These are phyloP conservation scores for Listronotus oregonensis DNA, from an alignment of 1,140 invertebrate genomes.

Conservation along the genomic window DNA sequence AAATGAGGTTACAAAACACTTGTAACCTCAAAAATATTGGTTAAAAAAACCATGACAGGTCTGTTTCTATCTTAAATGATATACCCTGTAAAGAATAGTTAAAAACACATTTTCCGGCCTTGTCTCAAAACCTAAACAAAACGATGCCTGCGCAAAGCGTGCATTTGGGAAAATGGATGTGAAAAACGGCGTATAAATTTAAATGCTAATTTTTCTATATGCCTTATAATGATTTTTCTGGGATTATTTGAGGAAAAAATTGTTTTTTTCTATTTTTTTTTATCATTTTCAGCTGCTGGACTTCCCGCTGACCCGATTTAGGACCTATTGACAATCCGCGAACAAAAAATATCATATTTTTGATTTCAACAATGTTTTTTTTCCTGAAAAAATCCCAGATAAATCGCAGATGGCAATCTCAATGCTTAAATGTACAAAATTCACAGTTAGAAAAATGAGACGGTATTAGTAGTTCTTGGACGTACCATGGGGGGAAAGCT, in stretches of 20 bases:
- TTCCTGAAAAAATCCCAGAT: not conserved
- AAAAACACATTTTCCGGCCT: not conserved
- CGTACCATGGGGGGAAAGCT: conserved; percentile 43
- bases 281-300: too few species aligned
- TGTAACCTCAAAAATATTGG: too few species aligned
- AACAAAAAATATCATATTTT: too few species aligned
- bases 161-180: conserved; percentile 21
- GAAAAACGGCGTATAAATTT: conserved; percentile 14
- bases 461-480: conserved; percentile 39
- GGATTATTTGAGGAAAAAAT: not conserved
- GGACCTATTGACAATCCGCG: too few species aligned
- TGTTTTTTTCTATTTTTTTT: too few species aligned
- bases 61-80: too few species aligned
- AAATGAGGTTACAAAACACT: too few species aligned
- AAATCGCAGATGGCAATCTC: not conserved
- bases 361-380: too few species aligned
- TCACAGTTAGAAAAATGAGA: conserved; percentile 35
- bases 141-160: conserved; percentile 21
- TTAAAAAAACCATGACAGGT: too few species aligned
- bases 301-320: too few species aligned
- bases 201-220: conserved; percentile 7
- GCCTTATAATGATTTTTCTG: not conserved
- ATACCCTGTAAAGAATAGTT: not conserved
- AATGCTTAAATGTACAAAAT: conserved; percentile 21
- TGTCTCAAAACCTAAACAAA: not conserved